phyloP scores from a whole-genome alignment of 2,888 invertebrate species.

The Scaeva pyrastri region DNA sequence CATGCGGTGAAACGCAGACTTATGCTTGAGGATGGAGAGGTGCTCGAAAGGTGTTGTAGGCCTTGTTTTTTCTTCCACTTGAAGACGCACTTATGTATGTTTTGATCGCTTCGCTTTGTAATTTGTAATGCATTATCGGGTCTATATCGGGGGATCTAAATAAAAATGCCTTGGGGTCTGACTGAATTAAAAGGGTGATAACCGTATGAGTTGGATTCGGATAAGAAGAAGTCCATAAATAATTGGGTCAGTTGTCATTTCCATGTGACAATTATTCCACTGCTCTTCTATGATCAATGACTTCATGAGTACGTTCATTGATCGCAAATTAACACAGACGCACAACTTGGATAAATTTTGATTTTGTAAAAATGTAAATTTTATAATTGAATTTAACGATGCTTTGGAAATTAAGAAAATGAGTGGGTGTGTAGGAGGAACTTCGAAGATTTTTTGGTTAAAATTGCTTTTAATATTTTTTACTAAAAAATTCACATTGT shows the following conservation, averaged over 20 bases:
- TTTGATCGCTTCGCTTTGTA: constrained; percentile 32
- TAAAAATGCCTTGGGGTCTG: background rate
- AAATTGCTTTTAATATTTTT: too few relatives aligned
- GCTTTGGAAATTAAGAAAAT: too few relatives aligned
- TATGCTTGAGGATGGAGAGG: background rate
- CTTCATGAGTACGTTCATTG: background rate
- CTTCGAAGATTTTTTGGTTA: too few relatives aligned
- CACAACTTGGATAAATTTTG: too few relatives aligned
- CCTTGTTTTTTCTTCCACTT: constrained; percentile 45
- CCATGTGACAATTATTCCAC: background rate
- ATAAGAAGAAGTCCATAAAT: background rate
- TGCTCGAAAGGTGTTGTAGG: constrained; percentile 23
- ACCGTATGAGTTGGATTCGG: constrained; percentile 17
- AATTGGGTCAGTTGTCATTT: background rate
- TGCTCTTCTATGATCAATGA: background rate
- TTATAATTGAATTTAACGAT: too few relatives aligned
- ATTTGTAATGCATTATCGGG: constrained; percentile 13
- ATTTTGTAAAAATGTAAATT: too few relatives aligned
- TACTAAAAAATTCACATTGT: too few relatives aligned
- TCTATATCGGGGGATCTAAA: background rate
- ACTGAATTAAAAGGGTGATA: constrained; percentile 22
- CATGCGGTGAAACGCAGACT: background rate
- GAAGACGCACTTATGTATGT: constrained; percentile 23
- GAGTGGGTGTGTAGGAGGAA: too few relatives aligned
- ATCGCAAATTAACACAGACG: too few relatives aligned